Base-by-base conservation (phyloP, 92 coral and sea anemone genomes). In the Parazoanthus darwini region DNA sequence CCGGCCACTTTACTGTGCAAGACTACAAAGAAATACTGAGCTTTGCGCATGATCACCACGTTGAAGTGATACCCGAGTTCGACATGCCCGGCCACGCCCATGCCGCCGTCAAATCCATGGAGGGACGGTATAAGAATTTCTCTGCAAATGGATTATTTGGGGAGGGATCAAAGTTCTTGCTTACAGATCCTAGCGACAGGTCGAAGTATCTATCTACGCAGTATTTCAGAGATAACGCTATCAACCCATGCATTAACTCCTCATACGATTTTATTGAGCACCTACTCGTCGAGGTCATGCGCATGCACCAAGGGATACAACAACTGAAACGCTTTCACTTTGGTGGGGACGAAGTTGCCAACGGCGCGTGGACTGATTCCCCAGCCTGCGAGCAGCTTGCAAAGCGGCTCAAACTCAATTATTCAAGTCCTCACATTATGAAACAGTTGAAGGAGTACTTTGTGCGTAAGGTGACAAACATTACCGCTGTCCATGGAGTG, bases 71-170 rank as follows among this genome's bases (percentile, higher is more conserved):
- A 51, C 96, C 96, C 1, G 98, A 95, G 88, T 92, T 95, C 74
- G 96, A 94, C 82, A 91, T 96, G 91, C 98, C 98, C 8, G 98
- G 96, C 1, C 98, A 96, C 81, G 89, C 96, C 14, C 95, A 94
- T 87, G 98, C 98, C 1, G 94, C 92, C 10, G 88, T 94, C 14
- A 92, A 89, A 74, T 92, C 98, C 39, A 94, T 92, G 95, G 91
- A 92, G 58, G 89, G 84, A 22, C 89, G 98, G 36, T 84, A 68
- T 43, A 77, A 59, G 51, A 92, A 91, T 15, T 88, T 87, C 20
- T 74, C 92, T 36, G 50, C 77, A 50, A 43, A 74, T 18, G 90
- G 91, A 36, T 56, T 90, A 26, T 39, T 36, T n/a, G 66, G 67
- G 20, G 87, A 89, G 15, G 96, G 93, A 18, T 43, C 85, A 50